Percentiles rank a stretch among this genome's conserved stretches.
Evolutionary conservation across 2,888 invertebrate genomes (phyloP).

Genomic region (Philereme vetulata): DNA sequence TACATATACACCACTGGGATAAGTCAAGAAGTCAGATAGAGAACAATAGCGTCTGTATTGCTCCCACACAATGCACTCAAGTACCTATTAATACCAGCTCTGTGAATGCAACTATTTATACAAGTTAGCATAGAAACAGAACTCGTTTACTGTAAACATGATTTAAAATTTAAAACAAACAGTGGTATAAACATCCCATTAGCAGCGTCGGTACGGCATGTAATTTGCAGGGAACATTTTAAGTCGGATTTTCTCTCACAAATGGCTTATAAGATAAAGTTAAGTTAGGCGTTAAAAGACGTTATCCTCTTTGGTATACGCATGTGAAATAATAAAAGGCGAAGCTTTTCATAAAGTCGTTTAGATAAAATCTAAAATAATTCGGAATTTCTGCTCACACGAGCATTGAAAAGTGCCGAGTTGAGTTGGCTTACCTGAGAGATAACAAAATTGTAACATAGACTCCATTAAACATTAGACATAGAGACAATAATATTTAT

Average conservation of each 20-base stretch:
- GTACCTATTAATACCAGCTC: no score
- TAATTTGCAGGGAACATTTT: conserved; percentile 36
- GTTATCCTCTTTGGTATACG: conserved; percentile 40
- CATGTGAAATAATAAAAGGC: conserved; percentile 42
- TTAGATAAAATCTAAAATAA: conserved; percentile 40
- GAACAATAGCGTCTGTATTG: no score
- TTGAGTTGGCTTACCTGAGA: background rate
- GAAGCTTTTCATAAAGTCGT: conserved; percentile 41
- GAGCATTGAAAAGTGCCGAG: conserved; percentile 7
- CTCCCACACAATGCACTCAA: no score
- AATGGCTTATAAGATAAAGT: conserved; percentile 42
- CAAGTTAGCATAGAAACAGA: no score
- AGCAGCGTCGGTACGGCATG: conserved; percentile 22
- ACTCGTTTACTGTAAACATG: background rate
- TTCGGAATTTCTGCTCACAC: conserved; percentile 34
- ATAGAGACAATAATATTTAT: no score
- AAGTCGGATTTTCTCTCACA: conserved; percentile 37
- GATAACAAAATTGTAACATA: background rate
- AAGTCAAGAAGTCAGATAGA: no score
- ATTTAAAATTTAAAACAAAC: conserved; percentile 4
- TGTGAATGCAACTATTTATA: no score
- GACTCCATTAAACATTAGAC: no score
- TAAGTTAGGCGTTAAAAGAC: conserved; percentile 40
- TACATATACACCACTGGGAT: no score
- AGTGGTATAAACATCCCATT: conserved; percentile 28